Conservation (phyloP, 2,888 invertebrate genomes). For the Nemotelus pantherinus region DNA sequence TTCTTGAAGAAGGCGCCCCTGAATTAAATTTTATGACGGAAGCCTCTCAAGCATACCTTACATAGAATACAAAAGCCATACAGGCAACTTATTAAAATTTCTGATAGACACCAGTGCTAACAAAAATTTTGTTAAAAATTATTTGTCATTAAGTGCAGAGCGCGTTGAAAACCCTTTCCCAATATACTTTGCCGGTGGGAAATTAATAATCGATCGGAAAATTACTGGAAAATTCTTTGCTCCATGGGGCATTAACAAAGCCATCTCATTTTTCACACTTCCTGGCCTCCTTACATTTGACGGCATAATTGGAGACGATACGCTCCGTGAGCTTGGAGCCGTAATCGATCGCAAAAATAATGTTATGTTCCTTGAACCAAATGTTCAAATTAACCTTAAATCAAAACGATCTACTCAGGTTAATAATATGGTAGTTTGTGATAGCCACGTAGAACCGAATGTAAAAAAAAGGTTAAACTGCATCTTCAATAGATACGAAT, state of each 20-base stretch:
- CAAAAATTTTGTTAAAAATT: constrained; percentile 26
- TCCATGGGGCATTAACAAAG: background rate
- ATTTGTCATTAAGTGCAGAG: background rate
- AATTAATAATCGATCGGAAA: background rate
- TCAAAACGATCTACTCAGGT: constrained; percentile 16
- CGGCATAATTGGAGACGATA: background rate
- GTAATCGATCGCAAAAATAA: background rate
- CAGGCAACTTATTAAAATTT: background rate
- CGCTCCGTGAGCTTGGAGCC: background rate
- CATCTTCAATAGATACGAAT: background rate
- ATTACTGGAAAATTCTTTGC: background rate
- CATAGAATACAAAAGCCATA: constrained; percentile 9
- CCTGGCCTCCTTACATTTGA: constrained; percentile 6
- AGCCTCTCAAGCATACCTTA: constrained; percentile 36
- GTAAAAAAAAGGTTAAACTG: background rate
- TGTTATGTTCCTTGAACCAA: background rate
- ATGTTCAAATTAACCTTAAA: constrained; percentile 37
- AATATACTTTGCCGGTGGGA: background rate
- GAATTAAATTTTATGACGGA: constrained; percentile 36
- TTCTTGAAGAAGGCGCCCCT: background rate
- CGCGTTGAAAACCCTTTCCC: constrained; percentile 4
- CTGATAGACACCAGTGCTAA: constrained; percentile 13
- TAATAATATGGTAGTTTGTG: background rate
- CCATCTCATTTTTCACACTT: background rate
- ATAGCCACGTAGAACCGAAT: constrained; percentile 20